Evolutionary conservation across 2,113 vertebrate species (phyloP), one percentile per base, ranked within the genome.

Genomic region (Solea solea): DNA sequence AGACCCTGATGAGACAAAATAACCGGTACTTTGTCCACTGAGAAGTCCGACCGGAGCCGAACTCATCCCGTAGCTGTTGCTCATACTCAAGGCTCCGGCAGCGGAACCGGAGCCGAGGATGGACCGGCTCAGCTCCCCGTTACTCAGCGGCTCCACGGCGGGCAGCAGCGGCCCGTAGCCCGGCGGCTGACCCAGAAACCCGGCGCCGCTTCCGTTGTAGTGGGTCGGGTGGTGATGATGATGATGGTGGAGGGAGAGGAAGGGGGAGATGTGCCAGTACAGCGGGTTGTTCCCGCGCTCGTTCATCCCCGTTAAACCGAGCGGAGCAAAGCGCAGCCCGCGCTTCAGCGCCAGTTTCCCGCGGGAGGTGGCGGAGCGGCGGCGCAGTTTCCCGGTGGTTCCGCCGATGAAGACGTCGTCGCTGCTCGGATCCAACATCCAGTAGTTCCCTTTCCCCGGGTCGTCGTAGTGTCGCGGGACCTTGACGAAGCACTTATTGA

Each of bases 401-500:
- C 93, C 94, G 2, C 94, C 94, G 74, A 95, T 95, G 69, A 95
- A 95, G 1, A 95, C 93, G 48, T 95, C 94, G 44, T 95, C 93
- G 74, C 93, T 94, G 56, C 92, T 94, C 7, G 94, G 94, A 85
- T 95, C 94, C 71, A 95, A 65, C 94, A 95, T 95, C 94, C 94
- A 95, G 85, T 95, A 95, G 84, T 94, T 95, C 0, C 94, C 94
- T 68, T 95, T 94, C 0, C 94, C 94, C 12, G 94, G 94, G 80
- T 95, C 94, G 69, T 95, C 94, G 84, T 95, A 95, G 84, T 95
- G 94, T 27, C 94, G 58, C 7, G 94, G 94, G 34, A 95, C 94
- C 82, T 95, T 95, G 0, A 95, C 94, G 72, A 95, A 95, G 76
- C 94, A 95, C 74, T 95, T 95, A 77, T 95, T 95, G 39, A 95